Conservation (phyloP, 2,888 invertebrate species). For the Apamea monoglypha region DNA sequence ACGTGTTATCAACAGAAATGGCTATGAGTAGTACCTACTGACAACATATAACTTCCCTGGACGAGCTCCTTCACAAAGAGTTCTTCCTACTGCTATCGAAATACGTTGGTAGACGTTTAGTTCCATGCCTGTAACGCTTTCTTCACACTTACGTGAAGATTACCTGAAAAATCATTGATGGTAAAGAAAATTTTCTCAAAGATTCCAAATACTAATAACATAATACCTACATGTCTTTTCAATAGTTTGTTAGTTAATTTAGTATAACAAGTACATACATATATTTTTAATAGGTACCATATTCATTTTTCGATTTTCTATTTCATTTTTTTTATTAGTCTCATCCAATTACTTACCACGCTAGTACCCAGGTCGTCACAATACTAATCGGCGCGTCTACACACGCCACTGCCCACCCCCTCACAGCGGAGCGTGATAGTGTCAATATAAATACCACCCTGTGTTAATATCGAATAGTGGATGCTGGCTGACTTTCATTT, state of each 20-base stretch:
- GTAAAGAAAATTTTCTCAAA: background rate
- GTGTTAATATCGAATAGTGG: constrained; percentile 50
- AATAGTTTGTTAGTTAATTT: too few species aligned
- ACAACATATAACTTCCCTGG: too few species aligned
- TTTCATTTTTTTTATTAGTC: constrained; percentile 12
- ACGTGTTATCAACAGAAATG: background rate
- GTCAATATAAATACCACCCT: constrained; percentile 68
- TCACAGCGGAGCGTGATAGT: constrained; percentile 64
- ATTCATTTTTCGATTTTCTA: background rate
- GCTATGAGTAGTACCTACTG: too few species aligned
- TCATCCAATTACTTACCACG: constrained; percentile 51
- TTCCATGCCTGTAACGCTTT: too few species aligned
- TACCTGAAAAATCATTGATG: background rate
- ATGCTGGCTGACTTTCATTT: constrained; percentile 29
- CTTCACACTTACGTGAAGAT: too few species aligned
- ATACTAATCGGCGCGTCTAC: constrained; percentile 45
- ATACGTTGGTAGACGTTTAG: too few species aligned
- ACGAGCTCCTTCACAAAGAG: too few species aligned
- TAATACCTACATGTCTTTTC: too few species aligned
- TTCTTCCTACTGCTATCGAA: too few species aligned
- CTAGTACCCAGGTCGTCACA: constrained; percentile 47
- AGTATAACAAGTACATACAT: too few species aligned
- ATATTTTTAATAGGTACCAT: background rate
- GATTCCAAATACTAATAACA: background rate
- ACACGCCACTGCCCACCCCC: constrained; percentile 62